Evolutionary conservation across 2,797 vertebrate genomes (phyloP), one percentile per base, ranked within the genome.

Genomic region (Moxostoma hubbsi): DNA sequence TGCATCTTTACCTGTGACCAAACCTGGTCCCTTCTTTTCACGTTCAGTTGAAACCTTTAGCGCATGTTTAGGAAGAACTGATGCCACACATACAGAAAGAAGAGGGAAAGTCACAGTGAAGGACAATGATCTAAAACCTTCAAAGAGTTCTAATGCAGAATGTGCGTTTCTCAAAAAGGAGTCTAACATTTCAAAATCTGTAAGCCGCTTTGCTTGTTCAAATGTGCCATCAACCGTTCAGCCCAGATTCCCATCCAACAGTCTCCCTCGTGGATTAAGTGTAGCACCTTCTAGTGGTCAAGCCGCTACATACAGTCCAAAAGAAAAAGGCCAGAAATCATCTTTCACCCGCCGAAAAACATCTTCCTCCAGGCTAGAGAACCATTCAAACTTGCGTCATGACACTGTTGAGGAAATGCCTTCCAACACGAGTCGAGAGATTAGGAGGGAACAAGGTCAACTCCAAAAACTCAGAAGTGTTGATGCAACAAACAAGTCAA

Each of bases 81-180:
- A 45, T 45, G 86, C 84, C 83, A 75, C 80, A 24, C 76, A 78
- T 67, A 75, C 83, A 49, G 84, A 88, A 78, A 90, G 85, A 83
- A 66, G 79, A 81, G 83, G n/a, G 10, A 43, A 80, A 46, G 81
- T 43, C 64, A 85, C 82, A 64, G 49, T 53, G 36, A 77, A 77
- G 70, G 49, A 53, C 47, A 78, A 53, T 58, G 46, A 45, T 45
- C 16, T 13, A 0, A 87, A 81, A 58, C 69, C 87, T 74, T 84
- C 66, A 45, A 74, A 72, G 11, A 89, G 88, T 65, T 84, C 74
- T 12, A 74, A 75, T 51, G 0, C 49, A 1, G 91, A 92, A 57
- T 7, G 73, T 24, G 86, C 88, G 7, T 89, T 89, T 9, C 82
- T 89, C 50, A 90, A 88, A 77, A 93, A 93, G 57, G 88, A 89